Evolutionary conservation across 2,888 invertebrate genomes (phyloP), one percentile per base, ranked within the genome.

Genomic region (Phyllotreta cruciferae): DNA sequence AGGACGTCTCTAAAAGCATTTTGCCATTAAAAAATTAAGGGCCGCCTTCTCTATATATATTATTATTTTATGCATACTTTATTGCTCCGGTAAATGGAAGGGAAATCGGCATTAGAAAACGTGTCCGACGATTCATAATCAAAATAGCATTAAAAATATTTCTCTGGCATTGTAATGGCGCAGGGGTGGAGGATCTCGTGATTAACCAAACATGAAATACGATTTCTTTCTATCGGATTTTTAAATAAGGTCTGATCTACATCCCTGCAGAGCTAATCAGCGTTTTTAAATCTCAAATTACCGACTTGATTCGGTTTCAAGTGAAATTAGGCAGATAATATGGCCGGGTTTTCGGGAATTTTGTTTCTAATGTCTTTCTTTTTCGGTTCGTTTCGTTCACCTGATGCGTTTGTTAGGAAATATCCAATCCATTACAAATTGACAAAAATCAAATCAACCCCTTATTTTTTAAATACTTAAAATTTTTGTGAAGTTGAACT

Each of bases 11-110:
- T 85, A 85, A 85, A 85, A 85, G 85, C 85, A 85, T 85, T 85
- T 84, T 82, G 85, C 85, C 85, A 85, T 85, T 85, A 85, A 85
- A 85, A 85, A 85, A 82, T 82, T 82, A 82, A 81, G 80, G 79
- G 75, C 75, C 73, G 78, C 77, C 78, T 77, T 73, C 78, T 77
- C 52, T 52, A 52, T 52, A 79, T 81, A 80, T 79, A 81, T 80
- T 81, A 82, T 81, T 81, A 81, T 81, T 82, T 82, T 81, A 81
- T 81, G 81, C 80, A 78, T 78, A 79, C 79, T 79, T 79, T 79
- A 74, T 76, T 77, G 75, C 73, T 56, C 72, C 70, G 71, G 72
- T 74, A 79, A 80, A 80, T 79, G 80, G 80, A 73, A 75, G 77
- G 77, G 77, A 78, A 79, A 79, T 80, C 77, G 73, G 73, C 64